Conservation (phyloP, 2,113 vertebrate genomes). For the Thamnophis sirtalis region DNA sequence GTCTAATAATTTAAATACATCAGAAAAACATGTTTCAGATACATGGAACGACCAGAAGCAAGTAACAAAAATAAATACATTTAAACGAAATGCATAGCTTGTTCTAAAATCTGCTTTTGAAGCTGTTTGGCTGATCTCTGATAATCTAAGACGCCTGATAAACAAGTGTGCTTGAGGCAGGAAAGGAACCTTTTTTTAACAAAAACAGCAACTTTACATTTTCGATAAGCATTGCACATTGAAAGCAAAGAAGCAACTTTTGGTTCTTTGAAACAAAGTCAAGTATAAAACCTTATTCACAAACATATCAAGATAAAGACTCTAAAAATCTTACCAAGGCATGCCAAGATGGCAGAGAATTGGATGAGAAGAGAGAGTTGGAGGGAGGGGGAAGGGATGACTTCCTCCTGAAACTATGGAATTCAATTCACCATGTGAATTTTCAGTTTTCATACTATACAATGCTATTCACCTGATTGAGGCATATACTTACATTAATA, state of each 20-base stretch:
- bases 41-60: slow-evolving; percentile 49
- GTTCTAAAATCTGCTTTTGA: slow-evolving; percentile 28
- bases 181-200: slow-evolving; percentile 51
- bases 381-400: not conserved
- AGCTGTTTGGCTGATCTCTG: slow-evolving; percentile 21
- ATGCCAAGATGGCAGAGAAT: not conserved
- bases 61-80: slow-evolving; percentile 65
- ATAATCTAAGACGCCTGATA: slow-evolving; percentile 44
- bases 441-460: slow-evolving; percentile 44
- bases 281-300: slow-evolving; percentile 57
- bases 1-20: slow-evolving; percentile 47
- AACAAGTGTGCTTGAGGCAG: slow-evolving; percentile 24
- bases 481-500: slow-evolving; percentile 13
- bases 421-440: not conserved
- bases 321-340: slow-evolving; percentile 33
- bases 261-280: slow-evolving; percentile 62
- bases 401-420: slow-evolving; percentile 17
- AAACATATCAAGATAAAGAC: slow-evolving; percentile 46
- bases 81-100: slow-evolving; percentile 45
- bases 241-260: slow-evolving; percentile 54
- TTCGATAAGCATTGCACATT: slow-evolving; percentile 49
- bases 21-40: slow-evolving; percentile 54
- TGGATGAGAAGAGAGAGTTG: not conserved
- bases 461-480: slow-evolving; percentile 40
- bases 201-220: slow-evolving; percentile 47